Evolutionary conservation across 2,113 vertebrate species (phyloP).

Genomic region (Sitta europaea): DNA sequence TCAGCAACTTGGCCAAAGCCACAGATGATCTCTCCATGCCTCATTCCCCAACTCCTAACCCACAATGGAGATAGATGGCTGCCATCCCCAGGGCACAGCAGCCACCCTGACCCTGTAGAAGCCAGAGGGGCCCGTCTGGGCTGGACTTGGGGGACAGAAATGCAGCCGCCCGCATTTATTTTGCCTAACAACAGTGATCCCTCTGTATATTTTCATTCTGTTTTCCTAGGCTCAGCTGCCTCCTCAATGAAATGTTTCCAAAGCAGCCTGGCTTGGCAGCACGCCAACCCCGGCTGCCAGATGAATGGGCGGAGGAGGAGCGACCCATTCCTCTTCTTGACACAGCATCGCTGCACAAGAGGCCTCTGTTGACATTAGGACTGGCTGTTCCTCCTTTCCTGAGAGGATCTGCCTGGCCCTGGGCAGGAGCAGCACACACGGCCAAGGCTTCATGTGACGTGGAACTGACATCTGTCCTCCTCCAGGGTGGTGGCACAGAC

Average conservation of each 20-base stretch:
- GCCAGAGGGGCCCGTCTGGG: background rate
- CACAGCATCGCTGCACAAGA: slow-evolving; percentile 60
- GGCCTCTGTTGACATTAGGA: slow-evolving; percentile 64
- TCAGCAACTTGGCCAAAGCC: background rate
- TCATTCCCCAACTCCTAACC: background rate
- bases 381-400: slow-evolving; percentile 42
- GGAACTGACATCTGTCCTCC: background rate
- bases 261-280: slow-evolving; percentile 58
- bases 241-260: slow-evolving; percentile 69
- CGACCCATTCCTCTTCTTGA: slow-evolving; percentile 65
- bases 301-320: slow-evolving; percentile 62
- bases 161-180: slow-evolving; percentile 14
- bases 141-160: slow-evolving; percentile 6
- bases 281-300: slow-evolving; percentile 36
- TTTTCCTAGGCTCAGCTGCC: slow-evolving; percentile 66
- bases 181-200: slow-evolving; percentile 63
- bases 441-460: background rate
- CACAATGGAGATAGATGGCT: background rate
- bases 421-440: background rate
- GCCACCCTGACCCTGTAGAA: background rate
- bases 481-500: background rate
- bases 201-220: slow-evolving; percentile 60
- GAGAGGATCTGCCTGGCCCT: background rate
- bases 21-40: background rate
- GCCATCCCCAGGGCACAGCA: background rate